Conservation (phyloP, 2,888 invertebrate genomes). For the Melikaiella ostensackeni region DNA sequence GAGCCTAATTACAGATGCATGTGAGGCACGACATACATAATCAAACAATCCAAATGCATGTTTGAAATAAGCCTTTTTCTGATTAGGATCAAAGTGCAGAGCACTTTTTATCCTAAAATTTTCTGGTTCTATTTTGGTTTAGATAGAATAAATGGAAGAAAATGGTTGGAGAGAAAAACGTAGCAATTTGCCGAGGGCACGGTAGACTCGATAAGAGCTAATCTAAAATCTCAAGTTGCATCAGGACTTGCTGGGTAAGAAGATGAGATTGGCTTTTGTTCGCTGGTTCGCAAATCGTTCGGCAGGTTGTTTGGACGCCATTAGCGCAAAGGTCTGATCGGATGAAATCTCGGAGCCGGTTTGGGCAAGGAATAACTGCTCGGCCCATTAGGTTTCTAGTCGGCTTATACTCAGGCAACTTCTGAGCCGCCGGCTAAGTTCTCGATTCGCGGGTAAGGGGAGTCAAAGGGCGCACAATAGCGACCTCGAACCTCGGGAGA, state of each 20-base stretch:
- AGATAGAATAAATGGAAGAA: not conserved
- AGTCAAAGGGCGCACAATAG: constrained; percentile 46
- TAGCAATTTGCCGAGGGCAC: constrained; percentile 15
- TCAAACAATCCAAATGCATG: not conserved
- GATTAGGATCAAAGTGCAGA: not conserved
- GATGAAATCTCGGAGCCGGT: constrained; percentile 28
- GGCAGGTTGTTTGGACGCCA: constrained; percentile 60
- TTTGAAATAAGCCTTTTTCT: not conserved
- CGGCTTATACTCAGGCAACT: constrained; percentile 61
- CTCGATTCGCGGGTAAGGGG: constrained; percentile 47
- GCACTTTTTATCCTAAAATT: not conserved
- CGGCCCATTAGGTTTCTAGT: constrained; percentile 69
- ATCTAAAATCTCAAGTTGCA: constrained; percentile 36
- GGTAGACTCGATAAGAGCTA: constrained; percentile 31
- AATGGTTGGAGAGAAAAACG: not conserved
- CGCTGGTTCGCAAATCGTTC: constrained; percentile 41
- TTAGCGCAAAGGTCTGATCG: constrained; percentile 60
- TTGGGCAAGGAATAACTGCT: constrained; percentile 60
- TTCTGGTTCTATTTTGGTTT: not conserved
- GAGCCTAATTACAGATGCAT: not conserved
- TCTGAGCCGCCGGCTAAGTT: constrained; percentile 51
- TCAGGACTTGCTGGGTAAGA: constrained; percentile 26
- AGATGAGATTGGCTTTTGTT: constrained; percentile 37
- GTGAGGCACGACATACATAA: not conserved
- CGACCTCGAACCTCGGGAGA: constrained; percentile 49